phyloP scores from a whole-genome alignment of 2,797 vertebrate genomes.

The Hemitrygon akajei region DNA sequence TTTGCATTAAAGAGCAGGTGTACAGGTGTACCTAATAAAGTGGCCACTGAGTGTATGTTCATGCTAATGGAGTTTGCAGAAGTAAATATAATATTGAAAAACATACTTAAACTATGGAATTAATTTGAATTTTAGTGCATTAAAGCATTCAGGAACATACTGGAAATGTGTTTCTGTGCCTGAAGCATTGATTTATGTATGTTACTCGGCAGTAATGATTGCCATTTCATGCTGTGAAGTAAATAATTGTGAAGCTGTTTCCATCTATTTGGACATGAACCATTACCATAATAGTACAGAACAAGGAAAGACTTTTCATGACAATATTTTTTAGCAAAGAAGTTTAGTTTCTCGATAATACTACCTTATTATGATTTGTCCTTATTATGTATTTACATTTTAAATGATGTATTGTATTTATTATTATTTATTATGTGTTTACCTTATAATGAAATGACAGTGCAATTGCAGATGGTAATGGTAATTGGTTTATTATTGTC shows the following conservation, averaged over 20 bases:
- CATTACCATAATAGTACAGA: not conserved
- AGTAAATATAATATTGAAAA: not conserved
- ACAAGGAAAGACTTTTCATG: too few relatives aligned
- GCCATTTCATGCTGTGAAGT: not conserved
- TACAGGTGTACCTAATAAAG: too few relatives aligned
- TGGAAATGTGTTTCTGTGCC: not conserved
- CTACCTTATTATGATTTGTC: not conserved
- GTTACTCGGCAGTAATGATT: not conserved
- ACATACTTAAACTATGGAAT: not conserved
- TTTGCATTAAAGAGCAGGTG: not conserved
- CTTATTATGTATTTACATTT: too few relatives aligned
- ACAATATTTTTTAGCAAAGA: not conserved
- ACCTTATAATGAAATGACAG: not conserved
- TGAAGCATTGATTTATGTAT: constrained; percentile 17
- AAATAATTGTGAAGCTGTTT: not conserved
- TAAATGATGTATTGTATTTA: too few relatives aligned
- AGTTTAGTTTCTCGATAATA: not conserved
- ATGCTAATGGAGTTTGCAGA: not conserved
- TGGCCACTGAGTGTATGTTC: not conserved
- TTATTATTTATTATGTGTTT: too few relatives aligned
- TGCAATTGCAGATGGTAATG: not conserved
- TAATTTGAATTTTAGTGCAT: constrained; percentile 14
- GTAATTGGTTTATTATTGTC: too few relatives aligned
- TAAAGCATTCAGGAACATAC: not conserved
- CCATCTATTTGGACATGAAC: not conserved